A percentile compares a stretch with the other conserved stretches of the same genome.
phyloP scores from a whole-genome alignment of 1,140 invertebrate genomes.

The Cyclina sinensis region DNA sequence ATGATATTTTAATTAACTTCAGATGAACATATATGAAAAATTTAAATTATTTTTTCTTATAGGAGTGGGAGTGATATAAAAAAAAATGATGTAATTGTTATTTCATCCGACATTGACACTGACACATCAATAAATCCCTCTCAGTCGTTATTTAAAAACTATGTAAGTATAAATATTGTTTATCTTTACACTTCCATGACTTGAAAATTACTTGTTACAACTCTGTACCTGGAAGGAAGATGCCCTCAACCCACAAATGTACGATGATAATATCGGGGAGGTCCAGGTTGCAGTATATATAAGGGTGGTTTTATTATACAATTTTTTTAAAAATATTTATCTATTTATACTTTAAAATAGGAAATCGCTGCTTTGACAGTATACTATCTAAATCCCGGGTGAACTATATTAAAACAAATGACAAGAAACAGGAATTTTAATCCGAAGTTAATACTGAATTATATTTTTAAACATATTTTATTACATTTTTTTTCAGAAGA shows the following conservation, averaged over 20 bases:
- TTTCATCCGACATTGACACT: background rate
- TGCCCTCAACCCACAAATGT: slow-evolving; percentile 20
- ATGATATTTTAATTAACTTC: background rate
- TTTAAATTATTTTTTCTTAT: slow-evolving; percentile 26
- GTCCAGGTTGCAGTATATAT: too few relatives aligned
- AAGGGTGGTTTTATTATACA: too few relatives aligned
- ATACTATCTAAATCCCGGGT: too few relatives aligned
- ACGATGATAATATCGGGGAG: background rate
- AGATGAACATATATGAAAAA: slow-evolving; percentile 14
- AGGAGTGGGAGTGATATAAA: slow-evolving; percentile 21
- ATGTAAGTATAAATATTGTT: slow-evolving; percentile 2
- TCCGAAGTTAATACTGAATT: too few relatives aligned
- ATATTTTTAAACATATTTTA: too few relatives aligned
- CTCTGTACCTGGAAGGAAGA: slow-evolving; percentile 19
- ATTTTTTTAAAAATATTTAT: too few relatives aligned
- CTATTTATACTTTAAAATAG: too few relatives aligned
- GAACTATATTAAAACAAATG: too few relatives aligned
- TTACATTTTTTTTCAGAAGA: too few relatives aligned
- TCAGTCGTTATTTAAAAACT: slow-evolving; percentile 27
- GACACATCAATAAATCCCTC: slow-evolving; percentile 23
- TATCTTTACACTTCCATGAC: slow-evolving; percentile 23
- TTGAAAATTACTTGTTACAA: slow-evolving; percentile 24
- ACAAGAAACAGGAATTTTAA: too few relatives aligned
- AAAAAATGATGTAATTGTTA: slow-evolving; percentile 20
- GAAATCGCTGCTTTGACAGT: too few relatives aligned